phyloP scores from a whole-genome alignment of 2,113 vertebrate genomes.

The Thalassarche chlororhynchos region DNA sequence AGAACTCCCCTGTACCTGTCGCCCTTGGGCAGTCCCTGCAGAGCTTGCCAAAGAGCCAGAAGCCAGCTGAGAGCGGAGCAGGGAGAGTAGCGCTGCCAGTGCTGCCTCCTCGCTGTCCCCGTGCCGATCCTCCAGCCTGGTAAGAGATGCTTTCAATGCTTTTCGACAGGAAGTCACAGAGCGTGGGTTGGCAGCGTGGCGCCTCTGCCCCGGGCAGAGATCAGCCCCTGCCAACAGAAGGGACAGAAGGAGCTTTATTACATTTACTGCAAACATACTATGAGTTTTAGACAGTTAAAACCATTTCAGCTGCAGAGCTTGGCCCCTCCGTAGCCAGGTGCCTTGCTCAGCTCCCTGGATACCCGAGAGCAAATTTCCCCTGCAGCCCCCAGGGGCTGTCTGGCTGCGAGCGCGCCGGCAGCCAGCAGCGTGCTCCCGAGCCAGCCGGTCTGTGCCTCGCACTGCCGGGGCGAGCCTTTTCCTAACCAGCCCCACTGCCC shows the following conservation, averaged over 20 bases:
- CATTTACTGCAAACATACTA: not conserved
- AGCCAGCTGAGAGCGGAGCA: not conserved
- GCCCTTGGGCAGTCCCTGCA: not conserved
- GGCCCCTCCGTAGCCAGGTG: not conserved
- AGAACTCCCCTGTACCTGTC: not conserved
- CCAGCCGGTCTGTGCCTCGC: not conserved
- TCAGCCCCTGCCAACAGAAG: not conserved
- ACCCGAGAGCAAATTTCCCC: not conserved
- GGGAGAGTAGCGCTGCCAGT: not conserved
- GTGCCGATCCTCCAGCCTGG: not conserved
- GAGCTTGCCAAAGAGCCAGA: not conserved
- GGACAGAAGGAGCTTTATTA: not conserved
- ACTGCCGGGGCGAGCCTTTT: not conserved
- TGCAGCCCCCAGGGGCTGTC: not conserved
- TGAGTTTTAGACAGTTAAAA: not conserved
- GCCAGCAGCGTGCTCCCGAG: not conserved
- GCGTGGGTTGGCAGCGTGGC: not conserved
- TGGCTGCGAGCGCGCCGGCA: accelerated
- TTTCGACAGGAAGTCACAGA: not conserved
- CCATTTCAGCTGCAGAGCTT: not conserved
- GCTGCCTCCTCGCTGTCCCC: not conserved
- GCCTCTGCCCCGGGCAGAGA: not conserved
- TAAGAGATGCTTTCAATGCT: not conserved
- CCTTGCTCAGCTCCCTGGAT: not conserved
- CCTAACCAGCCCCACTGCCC: not conserved